Base-by-base conservation (phyloP, 2,113 vertebrate species). In the Chaetura pelagica region DNA sequence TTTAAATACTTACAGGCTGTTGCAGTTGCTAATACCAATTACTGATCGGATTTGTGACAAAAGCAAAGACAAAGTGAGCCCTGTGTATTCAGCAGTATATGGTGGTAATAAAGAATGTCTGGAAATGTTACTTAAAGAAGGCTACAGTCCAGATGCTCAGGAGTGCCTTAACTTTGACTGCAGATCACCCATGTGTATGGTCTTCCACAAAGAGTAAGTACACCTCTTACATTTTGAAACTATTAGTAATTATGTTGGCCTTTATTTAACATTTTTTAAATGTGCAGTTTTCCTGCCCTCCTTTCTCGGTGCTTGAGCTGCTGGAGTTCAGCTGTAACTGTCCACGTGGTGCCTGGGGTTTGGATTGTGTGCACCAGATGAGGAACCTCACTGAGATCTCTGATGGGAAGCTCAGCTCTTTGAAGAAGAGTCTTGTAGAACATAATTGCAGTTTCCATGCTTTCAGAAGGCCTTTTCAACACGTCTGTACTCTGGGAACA, bases 121-220 rank as follows among this genome's bases (percentile, higher is more conserved):
- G 16, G 97, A 98, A 59, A 52, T 97, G 59, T 96, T 99, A 12
- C 94, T 99, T 26, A 84, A 73, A 15, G 96, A 97, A 38, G 99
- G 99, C 40, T 99, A 98, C 79, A 98, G 98, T 85, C 98, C 99
- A 0, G 98, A 99, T 32, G 99, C 99, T 46, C 99, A 99, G 76
- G 98, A 97, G 84, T 99, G 98, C 96, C 87, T 94, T 5, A 62
- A 95, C 46, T 98, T 98, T 2, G 90, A 87, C 59, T 96, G 98
- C 85, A 92, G 69, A 19, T 99, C 98, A 16, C 99, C 99, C 4
- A 97, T 99, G 97, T 98, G 97, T 81, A 97, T 98, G 97, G 91
- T 97, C 92, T 98, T 98, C 84, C 96, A 97, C 42, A 98, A 94
- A 34, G 95, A 97, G 98, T 98, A 97, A 55, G 98, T 94, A 87